Percentiles rank a stretch among this genome's conserved stretches.
Conservation (phyloP, 2,113 vertebrate genomes). For the Emberiza fucata region DNA sequence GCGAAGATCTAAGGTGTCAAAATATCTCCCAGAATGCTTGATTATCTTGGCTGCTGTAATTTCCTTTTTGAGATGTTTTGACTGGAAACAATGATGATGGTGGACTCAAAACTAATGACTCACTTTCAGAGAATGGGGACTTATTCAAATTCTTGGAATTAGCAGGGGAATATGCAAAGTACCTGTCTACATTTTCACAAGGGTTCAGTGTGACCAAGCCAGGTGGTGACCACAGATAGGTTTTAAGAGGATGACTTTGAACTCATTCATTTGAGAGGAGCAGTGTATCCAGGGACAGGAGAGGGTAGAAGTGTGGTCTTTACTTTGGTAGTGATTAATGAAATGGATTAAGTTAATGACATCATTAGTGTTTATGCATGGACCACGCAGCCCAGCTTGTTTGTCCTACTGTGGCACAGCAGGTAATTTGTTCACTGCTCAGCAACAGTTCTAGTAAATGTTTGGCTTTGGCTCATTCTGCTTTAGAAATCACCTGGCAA, state of each 20-base stretch:
- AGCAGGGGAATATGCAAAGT: neutral
- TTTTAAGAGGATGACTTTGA: neutral
- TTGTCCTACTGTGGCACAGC: neutral
- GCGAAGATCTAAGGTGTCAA: constrained; percentile 20
- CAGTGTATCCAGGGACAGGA: neutral
- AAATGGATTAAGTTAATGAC: neutral
- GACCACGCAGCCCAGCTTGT: neutral
- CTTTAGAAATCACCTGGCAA: neutral
- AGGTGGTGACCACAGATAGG: neutral
- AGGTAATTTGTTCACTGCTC: neutral
- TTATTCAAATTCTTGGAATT: constrained; percentile 6
- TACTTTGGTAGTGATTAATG: neutral
- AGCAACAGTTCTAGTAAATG: neutral
- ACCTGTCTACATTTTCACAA: neutral
- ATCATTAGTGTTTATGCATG: neutral
- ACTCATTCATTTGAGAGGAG: neutral
- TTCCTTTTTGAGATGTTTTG: constrained; percentile 50
- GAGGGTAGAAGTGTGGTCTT: neutral
- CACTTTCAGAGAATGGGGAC: neutral
- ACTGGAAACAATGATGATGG: constrained; percentile 35
- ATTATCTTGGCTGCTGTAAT: constrained; percentile 36
- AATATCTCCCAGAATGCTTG: neutral
- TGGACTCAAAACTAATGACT: neutral
- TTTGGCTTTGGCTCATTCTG: neutral
- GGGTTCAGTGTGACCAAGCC: neutral